phyloP scores from a whole-genome alignment of 2,888 invertebrate species.

The Deroplatys truncata region DNA sequence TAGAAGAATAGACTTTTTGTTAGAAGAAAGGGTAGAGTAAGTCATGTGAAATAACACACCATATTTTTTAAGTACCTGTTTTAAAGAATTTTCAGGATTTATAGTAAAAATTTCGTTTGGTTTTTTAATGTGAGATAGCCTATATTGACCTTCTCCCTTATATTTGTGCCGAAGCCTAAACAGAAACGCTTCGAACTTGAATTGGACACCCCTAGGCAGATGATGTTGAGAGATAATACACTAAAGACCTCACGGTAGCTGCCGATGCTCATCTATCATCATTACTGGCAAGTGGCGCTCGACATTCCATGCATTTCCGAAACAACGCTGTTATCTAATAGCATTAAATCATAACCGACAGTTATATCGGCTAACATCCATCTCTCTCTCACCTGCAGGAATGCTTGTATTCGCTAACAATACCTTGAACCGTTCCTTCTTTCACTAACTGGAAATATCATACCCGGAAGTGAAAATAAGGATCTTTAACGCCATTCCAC shows the following conservation, averaged over 20 bases:
- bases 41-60: too few species aligned
- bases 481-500: too few species aligned
- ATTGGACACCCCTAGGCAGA: neutral
- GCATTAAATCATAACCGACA: neutral
- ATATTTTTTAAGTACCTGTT: too few species aligned
- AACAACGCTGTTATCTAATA: neutral
- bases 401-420: neutral
- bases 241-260: neutral
- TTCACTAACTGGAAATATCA: too few species aligned
- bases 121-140: too few species aligned
- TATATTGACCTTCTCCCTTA: too few species aligned
- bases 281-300: neutral
- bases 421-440: neutral
- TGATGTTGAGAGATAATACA: neutral
- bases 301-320: neutral
- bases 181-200: neutral
- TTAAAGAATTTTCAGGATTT: too few species aligned
- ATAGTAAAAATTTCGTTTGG: too few species aligned
- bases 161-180: too few species aligned
- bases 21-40: too few species aligned
- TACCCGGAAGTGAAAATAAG: too few species aligned
- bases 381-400: neutral
- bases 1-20: too few species aligned
- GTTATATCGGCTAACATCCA: neutral
- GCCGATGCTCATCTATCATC: neutral